Evolutionary conservation across 2,797 vertebrate species (phyloP), one percentile per base, ranked within the genome.

Genomic region (Miichthys miiuy): DNA sequence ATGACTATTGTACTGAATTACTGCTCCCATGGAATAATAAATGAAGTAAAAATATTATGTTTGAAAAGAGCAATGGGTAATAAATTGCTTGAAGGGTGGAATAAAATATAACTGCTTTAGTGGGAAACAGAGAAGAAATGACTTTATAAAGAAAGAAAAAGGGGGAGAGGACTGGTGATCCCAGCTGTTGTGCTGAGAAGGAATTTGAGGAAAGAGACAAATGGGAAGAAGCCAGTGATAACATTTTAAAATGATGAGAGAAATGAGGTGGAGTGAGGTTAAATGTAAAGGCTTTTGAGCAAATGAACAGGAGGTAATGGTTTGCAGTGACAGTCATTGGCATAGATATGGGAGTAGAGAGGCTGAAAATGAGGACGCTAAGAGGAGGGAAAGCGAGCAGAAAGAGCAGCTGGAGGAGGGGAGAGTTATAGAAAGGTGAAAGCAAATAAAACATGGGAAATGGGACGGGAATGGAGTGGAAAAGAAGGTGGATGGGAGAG

Each of bases 291-390:
- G 48, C 55, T 65, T 61, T 25, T 1, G 42, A 83, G 81, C 41
- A 73, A 89, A 87, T 83, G 80, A 76, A 82, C 72, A 64, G 72
- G 70, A 83, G 75, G 50, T 88, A 87, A 91, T 81, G 75, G 73
- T 60, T 38, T 75, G 62, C 34, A 65, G 18, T 79, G 69, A 81
- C 73, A 69, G 68, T 70, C 68, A 60, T 5, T 79, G 68, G 76
- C 75, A 52, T 70, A 51, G 65, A 60, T 72, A 54, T 34, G 25
- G 47, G 65, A 47, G 30, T 17, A 41, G 41, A 74, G 73, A 68
- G 77, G 65, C 58, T 82, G 75, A 64, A 89, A 82, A 82, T 74
- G 61, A 84, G 60, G 63, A 47, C 14, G 34, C 61, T 72, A 64
- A 73, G 79, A 65, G 56, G 64, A 63, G 68, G 68, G 27, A 72